Evolutionary conservation across 1,140 invertebrate species (phyloP).

Genomic region (Hetaerina americana): DNA sequence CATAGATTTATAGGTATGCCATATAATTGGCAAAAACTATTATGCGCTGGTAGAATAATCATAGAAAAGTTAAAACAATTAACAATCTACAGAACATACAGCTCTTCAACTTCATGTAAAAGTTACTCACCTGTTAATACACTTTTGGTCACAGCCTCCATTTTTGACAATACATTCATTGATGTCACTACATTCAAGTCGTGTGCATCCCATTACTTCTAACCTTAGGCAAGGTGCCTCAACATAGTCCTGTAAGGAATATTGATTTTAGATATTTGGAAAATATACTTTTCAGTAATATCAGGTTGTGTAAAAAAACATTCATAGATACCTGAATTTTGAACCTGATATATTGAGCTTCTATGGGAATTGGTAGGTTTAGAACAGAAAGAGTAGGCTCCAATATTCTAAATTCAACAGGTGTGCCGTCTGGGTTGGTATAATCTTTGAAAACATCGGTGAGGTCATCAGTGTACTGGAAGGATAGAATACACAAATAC

Average conservation of each 20-base stretch:
- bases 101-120: too few species aligned
- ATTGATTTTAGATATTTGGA: background rate
- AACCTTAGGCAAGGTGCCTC: constrained; percentile 79
- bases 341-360: constrained; percentile 78
- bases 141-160: constrained; percentile 89
- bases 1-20: too few species aligned
- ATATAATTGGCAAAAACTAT: too few species aligned
- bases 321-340: constrained; percentile 47
- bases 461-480: constrained; percentile 73
- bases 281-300: constrained; percentile 1
- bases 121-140: constrained; percentile 55
- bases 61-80: too few species aligned
- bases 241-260: constrained; percentile 51
- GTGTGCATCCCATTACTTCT: constrained; percentile 86
- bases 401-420: constrained; percentile 80
- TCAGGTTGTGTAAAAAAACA: background rate
- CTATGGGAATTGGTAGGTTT: constrained; percentile 80
- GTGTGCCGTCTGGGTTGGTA: constrained; percentile 77
- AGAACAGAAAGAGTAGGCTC: constrained; percentile 78
- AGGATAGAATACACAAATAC: constrained; percentile 12
- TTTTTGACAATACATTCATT: constrained; percentile 85
- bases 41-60: too few species aligned
- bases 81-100: too few species aligned
- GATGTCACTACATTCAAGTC: constrained; percentile 79
- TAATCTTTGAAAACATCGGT: constrained; percentile 84